Percentiles rank a stretch among this genome's conserved stretches.
Evolutionary conservation across 2,797 vertebrate genomes (phyloP).

Genomic region (Sardinella longiceps): DNA sequence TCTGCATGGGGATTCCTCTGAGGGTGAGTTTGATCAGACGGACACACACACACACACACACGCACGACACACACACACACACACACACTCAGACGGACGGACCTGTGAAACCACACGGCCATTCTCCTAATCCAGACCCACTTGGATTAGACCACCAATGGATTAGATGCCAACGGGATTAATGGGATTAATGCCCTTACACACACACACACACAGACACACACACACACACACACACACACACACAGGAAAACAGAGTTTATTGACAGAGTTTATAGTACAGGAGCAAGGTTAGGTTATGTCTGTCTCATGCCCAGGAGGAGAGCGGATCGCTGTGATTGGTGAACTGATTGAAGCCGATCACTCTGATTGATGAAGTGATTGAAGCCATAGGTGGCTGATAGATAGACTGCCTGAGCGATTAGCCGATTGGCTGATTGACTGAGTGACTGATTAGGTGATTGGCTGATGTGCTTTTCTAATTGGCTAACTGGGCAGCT

Average conservation of each 20-base stretch:
- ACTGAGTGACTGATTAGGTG: not conserved
- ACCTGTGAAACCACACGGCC: not conserved
- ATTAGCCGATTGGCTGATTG: not conserved
- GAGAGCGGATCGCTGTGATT: too few relatives aligned
- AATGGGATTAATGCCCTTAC: not conserved
- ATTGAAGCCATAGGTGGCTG: not conserved
- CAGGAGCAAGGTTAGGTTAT: too few relatives aligned
- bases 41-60: too few relatives aligned
- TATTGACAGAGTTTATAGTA: too few relatives aligned
- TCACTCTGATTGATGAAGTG: too few relatives aligned
- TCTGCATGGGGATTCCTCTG: not conserved
- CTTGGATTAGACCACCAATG: not conserved
- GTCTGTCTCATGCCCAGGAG: too few relatives aligned
- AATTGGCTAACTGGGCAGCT: not conserved
- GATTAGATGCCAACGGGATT: conserved; percentile 2
- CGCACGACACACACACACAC: too few relatives aligned
- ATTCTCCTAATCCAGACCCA: not conserved
- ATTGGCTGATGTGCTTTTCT: not conserved
- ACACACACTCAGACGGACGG: too few relatives aligned
- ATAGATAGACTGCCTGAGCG: too few relatives aligned
- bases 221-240: not conserved
- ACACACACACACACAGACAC: not conserved
- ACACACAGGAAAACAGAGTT: not conserved
- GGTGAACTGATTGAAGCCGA: too few relatives aligned
- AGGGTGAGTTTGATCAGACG: not conserved